Percentiles rank a stretch among this genome's conserved stretches.
Conservation (phyloP, 92 coral and sea anemone species). For the Porites lobata region DNA sequence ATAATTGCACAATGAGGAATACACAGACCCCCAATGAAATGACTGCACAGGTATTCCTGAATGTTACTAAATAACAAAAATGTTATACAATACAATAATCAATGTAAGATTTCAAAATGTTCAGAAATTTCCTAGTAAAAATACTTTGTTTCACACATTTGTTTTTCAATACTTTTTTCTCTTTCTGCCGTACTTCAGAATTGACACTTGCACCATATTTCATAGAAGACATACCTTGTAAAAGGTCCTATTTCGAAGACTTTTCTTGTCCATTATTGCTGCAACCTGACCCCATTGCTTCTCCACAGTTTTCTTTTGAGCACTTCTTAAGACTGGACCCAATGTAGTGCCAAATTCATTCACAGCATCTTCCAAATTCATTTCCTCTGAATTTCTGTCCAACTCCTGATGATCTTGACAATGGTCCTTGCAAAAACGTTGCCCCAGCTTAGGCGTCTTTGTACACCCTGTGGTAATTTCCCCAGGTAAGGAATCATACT, state of each 20-base stretch:
- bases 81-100: no score
- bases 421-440: conserved; percentile 33
- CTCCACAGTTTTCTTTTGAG: not conserved
- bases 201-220: no score
- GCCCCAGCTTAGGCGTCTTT: conserved; percentile 23
- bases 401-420: conserved; percentile 28
- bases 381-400: conserved; percentile 6
- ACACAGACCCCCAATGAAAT: no score
- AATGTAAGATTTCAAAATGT: no score
- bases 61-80: no score
- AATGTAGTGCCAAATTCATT: conserved; percentile 15
- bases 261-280: conserved; percentile 9
- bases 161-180: no score
- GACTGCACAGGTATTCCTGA: no score
- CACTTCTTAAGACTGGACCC: conserved; percentile 12
- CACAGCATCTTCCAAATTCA: conserved; percentile 9
- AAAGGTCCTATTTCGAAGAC: conserved; percentile 18
- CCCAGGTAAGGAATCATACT: conserved; percentile 37
- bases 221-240: conserved; percentile 15
- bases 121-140: no score
- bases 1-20: no score
- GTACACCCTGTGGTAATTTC: conserved; percentile 39
- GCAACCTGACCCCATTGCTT: conserved; percentile 18
- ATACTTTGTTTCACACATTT: no score
- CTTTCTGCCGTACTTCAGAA: no score